Evolutionary conservation across 2,113 vertebrate genomes (phyloP), one percentile per base, ranked within the genome.

Genomic region (Camelus dromedarius): DNA sequence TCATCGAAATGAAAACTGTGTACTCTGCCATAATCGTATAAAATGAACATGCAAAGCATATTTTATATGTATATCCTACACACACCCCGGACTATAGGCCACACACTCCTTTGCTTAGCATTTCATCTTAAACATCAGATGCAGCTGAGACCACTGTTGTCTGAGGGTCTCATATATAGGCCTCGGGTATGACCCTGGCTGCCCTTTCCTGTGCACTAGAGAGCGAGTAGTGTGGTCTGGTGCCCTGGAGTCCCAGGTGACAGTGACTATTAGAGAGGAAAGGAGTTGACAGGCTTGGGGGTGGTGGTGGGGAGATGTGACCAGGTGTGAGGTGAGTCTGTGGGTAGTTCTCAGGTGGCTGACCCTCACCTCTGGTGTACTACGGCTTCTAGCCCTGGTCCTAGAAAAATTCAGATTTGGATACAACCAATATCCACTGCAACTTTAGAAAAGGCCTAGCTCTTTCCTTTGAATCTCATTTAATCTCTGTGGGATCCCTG

Each of bases 321-420:
- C 20, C 14, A 18, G 19, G 67, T 1, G 14, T 24, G 13, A 79
- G 35, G 10, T 42, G 52, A 76, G 24, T 75, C 26, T 67, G 42
- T 83, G 70, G n/a, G 30, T 79, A 70, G 32, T 35, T 58, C n/a
- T 91, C 30, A 62, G 26, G 70, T 75, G 24, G 26, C 35, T 58
- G 60, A 46, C 18, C 52, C 56, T 95, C n/a, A 89, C 7, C 22
- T 93, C 50, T 50, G 60, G 28, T 83, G 3, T 67, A 91, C 66
- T 77, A 42, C 60, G 81, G 32, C 52, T 42, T 75, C 46, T 72
- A 94, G 48, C 24, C 28, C 35, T 52, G 42, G 35, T 81, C n/a
- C 22, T 52, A 86, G 24, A 92, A 94, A 95, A 90, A 89, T 70
- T 70, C 35, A 72, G 24, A 84, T 75, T 75, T 89, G 32, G 30